These are phyloP conservation scores for Metallyticus violacea DNA, from an alignment of 2,888 invertebrate species.

Conservation along the genomic window DNA sequence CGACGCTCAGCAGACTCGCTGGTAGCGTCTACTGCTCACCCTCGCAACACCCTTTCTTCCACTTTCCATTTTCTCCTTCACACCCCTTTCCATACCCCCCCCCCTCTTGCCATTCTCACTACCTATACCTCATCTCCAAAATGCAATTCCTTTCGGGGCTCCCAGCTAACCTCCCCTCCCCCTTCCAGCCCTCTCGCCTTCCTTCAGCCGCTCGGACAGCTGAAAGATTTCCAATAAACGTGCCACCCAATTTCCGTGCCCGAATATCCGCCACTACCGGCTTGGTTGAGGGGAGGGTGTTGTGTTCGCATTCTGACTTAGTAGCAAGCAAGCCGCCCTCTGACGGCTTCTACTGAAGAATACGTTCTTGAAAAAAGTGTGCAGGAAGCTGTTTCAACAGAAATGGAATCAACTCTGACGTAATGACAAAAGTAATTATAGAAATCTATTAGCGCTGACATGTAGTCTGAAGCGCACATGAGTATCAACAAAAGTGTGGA, in stretches of 20 bases:
- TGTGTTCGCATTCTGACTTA: not conserved
- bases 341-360: not conserved
- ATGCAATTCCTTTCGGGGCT: conserved; percentile 34
- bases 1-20: conserved; percentile 22
- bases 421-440: too few relatives aligned
- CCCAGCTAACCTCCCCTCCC: conserved; percentile 32
- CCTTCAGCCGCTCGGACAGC: conserved; percentile 46
- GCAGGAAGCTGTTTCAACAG: too few relatives aligned
- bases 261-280: conserved; percentile 43
- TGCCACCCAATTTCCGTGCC: conserved; percentile 48
- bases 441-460: too few relatives aligned
- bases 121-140: conserved; percentile 31
- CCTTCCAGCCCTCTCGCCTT: conserved; percentile 42
- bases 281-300: not conserved
- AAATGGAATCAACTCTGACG: too few relatives aligned
- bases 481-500: too few relatives aligned
- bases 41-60: conserved; percentile 41
- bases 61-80: conserved; percentile 28
- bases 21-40: not conserved
- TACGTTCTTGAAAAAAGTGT: too few relatives aligned
- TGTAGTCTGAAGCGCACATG: too few relatives aligned
- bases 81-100: conserved; percentile 24
- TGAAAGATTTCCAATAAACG: conserved; percentile 52
- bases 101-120: conserved; percentile 10
- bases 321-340: not conserved